Evolutionary conservation across 2,888 invertebrate genomes (phyloP).

Genomic region (Pandemis corylana): DNA sequence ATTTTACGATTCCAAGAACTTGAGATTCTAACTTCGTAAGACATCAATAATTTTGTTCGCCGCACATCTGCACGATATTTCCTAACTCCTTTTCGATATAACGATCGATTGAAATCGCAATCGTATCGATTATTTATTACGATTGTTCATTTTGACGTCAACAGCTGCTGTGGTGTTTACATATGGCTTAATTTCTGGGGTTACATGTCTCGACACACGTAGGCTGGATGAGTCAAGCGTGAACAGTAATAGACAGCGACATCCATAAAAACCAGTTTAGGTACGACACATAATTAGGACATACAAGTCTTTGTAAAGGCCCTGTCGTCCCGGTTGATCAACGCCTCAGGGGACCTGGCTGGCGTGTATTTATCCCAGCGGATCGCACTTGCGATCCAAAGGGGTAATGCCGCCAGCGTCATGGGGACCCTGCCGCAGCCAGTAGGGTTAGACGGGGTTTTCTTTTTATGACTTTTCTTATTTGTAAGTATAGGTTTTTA

Average conservation of each 20-base stretch:
- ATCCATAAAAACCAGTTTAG: too few relatives aligned
- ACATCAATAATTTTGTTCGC: neutral
- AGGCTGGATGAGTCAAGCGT: neutral
- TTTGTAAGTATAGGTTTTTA: too few relatives aligned
- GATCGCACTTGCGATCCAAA: too few relatives aligned
- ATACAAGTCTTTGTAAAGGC: too few relatives aligned
- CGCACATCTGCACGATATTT: neutral
- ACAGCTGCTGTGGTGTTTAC: slow-evolving; percentile 3
- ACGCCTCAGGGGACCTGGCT: too few relatives aligned
- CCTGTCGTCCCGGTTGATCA: too few relatives aligned
- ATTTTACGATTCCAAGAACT: neutral
- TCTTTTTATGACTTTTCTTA: too few relatives aligned
- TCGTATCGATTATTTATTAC: slow-evolving; percentile 8
- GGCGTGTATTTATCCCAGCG: too few relatives aligned
- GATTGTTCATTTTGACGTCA: slow-evolving; percentile 23
- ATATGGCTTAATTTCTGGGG: slow-evolving; percentile 9
- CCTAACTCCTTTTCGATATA: slow-evolving; percentile 18
- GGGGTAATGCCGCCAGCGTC: too few relatives aligned
- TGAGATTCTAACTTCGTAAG: neutral
- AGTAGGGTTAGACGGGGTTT: too few relatives aligned
- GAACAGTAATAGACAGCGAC: neutral
- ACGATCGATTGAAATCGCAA: slow-evolving; percentile 17
- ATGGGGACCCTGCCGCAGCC: too few relatives aligned
- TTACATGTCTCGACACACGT: slow-evolving; percentile 13
- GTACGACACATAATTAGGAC: too few relatives aligned